These are phyloP conservation scores for Leptinotarsa juncta DNA, from an alignment of 2,888 invertebrate genomes.

Conservation along the genomic window DNA sequence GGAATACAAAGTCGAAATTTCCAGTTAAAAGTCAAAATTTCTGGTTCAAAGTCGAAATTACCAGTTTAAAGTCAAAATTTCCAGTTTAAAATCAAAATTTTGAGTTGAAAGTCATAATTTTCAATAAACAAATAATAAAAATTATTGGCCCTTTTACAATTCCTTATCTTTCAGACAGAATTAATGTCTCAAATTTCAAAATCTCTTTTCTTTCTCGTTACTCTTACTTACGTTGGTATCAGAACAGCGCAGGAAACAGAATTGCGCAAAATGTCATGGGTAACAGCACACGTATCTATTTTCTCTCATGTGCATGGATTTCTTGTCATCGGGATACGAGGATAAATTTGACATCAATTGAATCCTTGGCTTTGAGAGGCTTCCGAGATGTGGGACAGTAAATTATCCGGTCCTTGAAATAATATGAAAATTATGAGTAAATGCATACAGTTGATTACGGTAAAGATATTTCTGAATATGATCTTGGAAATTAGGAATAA, in stretches of 20 bases:
- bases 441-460: background rate
- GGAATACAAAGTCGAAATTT: no score
- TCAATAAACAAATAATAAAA: no score
- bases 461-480: no score
- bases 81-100: no score
- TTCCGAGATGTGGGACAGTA: constrained; percentile 88
- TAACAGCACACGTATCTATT: constrained; percentile 96
- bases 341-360: constrained; percentile 94
- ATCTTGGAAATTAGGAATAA: no score
- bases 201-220: background rate
- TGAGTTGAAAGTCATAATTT: no score
- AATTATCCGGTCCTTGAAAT: constrained; percentile 74
- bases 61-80: no score
- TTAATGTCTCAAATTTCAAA: background rate
- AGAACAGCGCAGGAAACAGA: constrained; percentile 94
- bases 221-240: constrained; percentile 79
- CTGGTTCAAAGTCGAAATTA: no score
- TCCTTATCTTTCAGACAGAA: no score
- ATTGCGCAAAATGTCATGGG: constrained; percentile 94
- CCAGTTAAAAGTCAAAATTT: no score
- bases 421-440: background rate
- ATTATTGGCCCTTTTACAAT: no score
- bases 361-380: constrained; percentile 89
- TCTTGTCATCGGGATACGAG: constrained; percentile 88
- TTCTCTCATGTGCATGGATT: constrained; percentile 87